Evolutionary conservation across 2,113 vertebrate species (phyloP).

Genomic region (Salminus brasiliensis): DNA sequence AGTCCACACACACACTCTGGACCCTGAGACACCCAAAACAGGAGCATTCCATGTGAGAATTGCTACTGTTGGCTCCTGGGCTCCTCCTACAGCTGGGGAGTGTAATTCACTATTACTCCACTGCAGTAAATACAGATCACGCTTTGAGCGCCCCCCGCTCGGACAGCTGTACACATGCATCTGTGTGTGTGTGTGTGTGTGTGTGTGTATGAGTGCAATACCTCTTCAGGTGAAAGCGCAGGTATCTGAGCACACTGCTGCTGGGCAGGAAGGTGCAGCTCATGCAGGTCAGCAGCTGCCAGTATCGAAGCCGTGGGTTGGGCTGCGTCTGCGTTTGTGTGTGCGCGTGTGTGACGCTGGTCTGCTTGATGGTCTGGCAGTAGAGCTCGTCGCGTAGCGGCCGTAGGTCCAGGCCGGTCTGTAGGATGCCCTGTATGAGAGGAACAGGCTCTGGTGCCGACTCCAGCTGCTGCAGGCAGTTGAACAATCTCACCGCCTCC

Average conservation of each 20-base stretch:
- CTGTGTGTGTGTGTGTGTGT: conserved; percentile 13
- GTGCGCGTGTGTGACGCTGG: conserved; percentile 71
- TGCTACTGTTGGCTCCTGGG: too few species aligned
- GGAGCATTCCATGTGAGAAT: conserved; percentile 33
- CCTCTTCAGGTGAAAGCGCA: conserved; percentile 92
- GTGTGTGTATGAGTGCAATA: conserved; percentile 56
- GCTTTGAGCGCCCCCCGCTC: too few species aligned
- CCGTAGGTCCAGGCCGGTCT: conserved; percentile 94
- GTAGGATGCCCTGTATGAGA: conserved; percentile 95
- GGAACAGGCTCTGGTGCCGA: conserved; percentile 82
- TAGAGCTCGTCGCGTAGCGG: conserved; percentile 95
- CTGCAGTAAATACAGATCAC: too few species aligned
- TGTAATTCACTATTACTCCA: too few species aligned
- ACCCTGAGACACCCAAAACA: conserved; percentile 78
- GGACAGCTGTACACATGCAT: too few species aligned
- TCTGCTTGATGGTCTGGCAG: conserved; percentile 98
- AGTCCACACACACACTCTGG: conserved; percentile 81
- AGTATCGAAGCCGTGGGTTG: conserved; percentile 86
- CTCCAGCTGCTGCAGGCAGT: conserved; percentile 95
- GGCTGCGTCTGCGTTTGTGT: conserved; percentile 62
- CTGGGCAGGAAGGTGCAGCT: conserved; percentile 95
- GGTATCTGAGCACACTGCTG: conserved; percentile 82
- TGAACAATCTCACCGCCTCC: conserved; percentile 93
- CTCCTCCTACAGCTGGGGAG: too few species aligned
- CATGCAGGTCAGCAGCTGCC: conserved; percentile 98